Evolutionary conservation across 2,113 vertebrate genomes (phyloP).

Genomic region (Mormyrus iriodes): DNA sequence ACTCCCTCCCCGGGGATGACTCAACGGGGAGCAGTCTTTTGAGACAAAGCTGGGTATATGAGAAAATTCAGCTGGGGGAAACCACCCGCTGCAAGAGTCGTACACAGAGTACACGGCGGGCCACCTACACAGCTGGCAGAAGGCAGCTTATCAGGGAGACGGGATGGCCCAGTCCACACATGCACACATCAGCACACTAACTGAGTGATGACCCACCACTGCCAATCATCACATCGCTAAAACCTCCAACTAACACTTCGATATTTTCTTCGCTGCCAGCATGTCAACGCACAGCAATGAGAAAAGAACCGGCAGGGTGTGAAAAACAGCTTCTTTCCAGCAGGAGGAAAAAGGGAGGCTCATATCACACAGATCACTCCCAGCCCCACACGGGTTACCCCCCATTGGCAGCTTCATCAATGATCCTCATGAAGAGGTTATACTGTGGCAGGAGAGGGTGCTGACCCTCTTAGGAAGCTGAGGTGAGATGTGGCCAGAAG

Average conservation of each 20-base stretch:
- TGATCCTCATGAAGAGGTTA: neutral
- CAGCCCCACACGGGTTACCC: too few species aligned
- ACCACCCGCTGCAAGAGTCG: neutral
- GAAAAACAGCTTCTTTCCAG: neutral
- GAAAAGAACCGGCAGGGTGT: neutral
- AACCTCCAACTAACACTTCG: neutral
- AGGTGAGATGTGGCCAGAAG: neutral
- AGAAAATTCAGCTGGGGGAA: neutral
- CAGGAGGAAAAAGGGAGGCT: neutral
- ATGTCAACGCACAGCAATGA: neutral
- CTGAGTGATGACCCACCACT: neutral
- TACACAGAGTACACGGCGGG: neutral
- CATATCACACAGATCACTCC: too few species aligned
- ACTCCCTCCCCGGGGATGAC: neutral
- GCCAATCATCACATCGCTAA: neutral
- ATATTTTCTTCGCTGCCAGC: neutral
- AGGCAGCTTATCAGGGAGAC: neutral
- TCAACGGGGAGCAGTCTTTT: neutral
- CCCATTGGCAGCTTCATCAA: neutral
- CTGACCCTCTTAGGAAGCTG: neutral
- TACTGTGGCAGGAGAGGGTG: neutral
- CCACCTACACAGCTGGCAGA: neutral
- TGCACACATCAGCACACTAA: neutral
- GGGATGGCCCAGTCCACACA: neutral
- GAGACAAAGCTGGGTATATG: neutral